Conservation (phyloP, 1,140 invertebrate genomes). For the Cheumatopsyche charites region DNA sequence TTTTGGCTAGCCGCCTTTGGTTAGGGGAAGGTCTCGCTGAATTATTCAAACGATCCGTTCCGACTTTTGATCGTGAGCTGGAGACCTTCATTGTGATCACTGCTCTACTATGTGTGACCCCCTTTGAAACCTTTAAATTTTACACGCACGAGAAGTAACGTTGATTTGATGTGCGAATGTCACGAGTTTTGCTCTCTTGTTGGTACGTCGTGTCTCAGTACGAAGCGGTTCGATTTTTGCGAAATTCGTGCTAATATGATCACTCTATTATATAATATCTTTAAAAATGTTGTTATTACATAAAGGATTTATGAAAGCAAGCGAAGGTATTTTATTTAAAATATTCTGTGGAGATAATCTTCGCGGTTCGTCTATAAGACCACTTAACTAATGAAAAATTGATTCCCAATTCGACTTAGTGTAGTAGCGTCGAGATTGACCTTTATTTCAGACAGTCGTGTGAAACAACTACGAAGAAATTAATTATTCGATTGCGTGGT, state of each 20-base stretch:
- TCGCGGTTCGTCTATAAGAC: neutral
- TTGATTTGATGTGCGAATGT: slow-evolving; percentile 3
- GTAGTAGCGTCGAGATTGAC: neutral
- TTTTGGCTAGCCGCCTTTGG: neutral
- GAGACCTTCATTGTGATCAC: no score
- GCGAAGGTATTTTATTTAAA: no score
- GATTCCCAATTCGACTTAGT: neutral
- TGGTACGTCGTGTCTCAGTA: neutral
- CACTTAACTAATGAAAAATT: slow-evolving; percentile 31
- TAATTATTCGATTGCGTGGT: no score
- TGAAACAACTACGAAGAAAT: no score
- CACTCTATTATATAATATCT: no score
- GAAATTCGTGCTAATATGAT: no score
- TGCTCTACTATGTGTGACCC: slow-evolving; percentile 18
- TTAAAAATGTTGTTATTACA: no score
- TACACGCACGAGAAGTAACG: no score
- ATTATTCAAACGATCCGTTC: slow-evolving; percentile 44
- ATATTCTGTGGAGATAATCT: neutral
- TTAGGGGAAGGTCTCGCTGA: slow-evolving; percentile 22
- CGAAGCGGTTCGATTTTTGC: no score
- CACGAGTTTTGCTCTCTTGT: no score
- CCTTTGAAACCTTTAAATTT: neutral
- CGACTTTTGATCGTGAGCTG: slow-evolving; percentile 10
- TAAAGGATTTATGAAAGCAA: no score
- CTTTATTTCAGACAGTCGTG: neutral